A percentile compares a stretch with the other conserved stretches of the same genome.
Conservation (phyloP, 2,113 vertebrate species). For the Grantiella picta region DNA sequence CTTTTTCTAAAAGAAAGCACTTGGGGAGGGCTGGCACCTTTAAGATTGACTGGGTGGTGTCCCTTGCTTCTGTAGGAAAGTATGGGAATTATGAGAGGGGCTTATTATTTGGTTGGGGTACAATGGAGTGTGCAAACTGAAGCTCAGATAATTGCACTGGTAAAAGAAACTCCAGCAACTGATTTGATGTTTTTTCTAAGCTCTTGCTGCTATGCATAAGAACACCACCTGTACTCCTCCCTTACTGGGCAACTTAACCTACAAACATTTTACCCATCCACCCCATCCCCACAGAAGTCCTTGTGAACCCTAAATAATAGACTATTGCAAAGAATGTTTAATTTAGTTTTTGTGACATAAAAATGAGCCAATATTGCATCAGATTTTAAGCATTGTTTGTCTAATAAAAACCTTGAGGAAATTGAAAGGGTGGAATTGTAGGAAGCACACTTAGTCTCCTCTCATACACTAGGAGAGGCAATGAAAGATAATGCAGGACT, state of each 20-base stretch:
- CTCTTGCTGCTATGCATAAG: not conserved
- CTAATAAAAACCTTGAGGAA: not conserved
- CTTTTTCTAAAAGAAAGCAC: not conserved
- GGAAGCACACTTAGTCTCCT: not conserved
- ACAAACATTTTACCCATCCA: not conserved
- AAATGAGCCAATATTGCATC: not conserved
- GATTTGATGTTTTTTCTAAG: not conserved
- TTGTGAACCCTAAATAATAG: not conserved
- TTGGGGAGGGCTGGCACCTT: not conserved
- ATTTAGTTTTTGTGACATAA: not conserved
- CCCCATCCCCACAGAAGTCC: rapidly evolving
- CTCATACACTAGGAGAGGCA: not conserved
- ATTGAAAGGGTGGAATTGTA: not conserved
- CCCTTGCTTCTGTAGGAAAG: not conserved
- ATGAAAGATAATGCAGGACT: not conserved
- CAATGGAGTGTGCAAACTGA: not conserved
- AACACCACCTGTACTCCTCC: not conserved
- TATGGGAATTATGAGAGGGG: not conserved
- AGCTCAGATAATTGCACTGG: not conserved
- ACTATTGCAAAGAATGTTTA: not conserved
- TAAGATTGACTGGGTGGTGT: not conserved
- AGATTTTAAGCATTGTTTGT: not conserved
- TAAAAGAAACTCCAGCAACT: not conserved
- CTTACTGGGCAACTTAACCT: not conserved
- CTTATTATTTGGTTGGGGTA: not conserved